Base-by-base conservation (phyloP, 2,888 invertebrate species). In the Plusia festucae region DNA sequence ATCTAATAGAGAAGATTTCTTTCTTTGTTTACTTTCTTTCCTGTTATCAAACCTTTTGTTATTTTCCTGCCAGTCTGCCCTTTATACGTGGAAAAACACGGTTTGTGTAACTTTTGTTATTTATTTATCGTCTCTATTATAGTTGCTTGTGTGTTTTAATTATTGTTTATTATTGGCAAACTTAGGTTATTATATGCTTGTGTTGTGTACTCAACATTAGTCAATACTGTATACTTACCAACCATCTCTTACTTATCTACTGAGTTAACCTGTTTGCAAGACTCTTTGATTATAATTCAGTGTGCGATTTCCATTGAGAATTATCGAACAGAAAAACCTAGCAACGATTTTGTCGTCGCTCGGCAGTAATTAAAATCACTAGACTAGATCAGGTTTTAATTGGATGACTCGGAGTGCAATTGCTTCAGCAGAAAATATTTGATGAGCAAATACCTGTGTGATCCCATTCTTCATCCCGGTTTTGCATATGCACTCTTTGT, bases 1-100 rank as follows among this genome's bases (percentile, higher is more conserved):
- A 85, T 81, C 79, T 82, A 81, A 83, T 81, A 77, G 73, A 79
- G 67, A 81, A 76, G 68, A 74, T 77, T 81, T 78, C 74, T 75
- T 76, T 81, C 70, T 70, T 80, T 81, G 77, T 82, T 79, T 79
- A 73, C 73, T 63, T 58, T 63, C 70, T 77, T 70, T 68, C 61
- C 67, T 76, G 69, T 73, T 81, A 81, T 73, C 79, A 81, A 73
- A 79, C 70, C 79, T 81, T 80, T 79, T 79, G 82, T 79, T 81
- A 79, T 79, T 79, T 78, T 73, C 69, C 76, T 70, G 68, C 56
- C 60, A 67, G 49, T 68, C 57, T 49, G 67, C 65, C 61, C 61
- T 68, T 78, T 81, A 73, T 76, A 68, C 59, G 60, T 60, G 68
- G 57, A 57, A 60, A 46, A 53, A 66, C 49, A 53, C 40, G 34